These are phyloP conservation scores for Pygoscelis adeliae DNA, from an alignment of 2,113 vertebrate genomes.

Conservation along the genomic window DNA sequence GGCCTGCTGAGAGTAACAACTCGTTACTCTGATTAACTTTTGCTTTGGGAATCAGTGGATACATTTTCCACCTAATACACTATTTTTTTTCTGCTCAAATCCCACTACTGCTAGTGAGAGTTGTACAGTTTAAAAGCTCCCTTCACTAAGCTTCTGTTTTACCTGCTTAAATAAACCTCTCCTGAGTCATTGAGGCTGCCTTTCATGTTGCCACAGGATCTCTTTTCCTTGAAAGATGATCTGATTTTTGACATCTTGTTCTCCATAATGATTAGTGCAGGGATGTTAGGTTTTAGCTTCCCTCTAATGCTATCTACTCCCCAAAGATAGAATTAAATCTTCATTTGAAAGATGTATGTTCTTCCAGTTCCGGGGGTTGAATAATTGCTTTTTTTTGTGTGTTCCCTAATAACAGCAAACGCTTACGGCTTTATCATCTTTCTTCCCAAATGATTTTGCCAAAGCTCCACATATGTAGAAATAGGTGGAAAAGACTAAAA, in stretches of 20 bases:
- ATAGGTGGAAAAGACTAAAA: neutral
- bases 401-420: neutral
- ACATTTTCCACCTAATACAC: neutral
- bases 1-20: neutral
- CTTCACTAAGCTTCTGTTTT: neutral
- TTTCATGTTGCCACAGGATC: neutral
- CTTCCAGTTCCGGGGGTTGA: neutral
- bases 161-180: neutral
- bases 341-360: neutral
- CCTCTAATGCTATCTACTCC: neutral
- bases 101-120: neutral
- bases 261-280: neutral
- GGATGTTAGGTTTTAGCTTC: neutral
- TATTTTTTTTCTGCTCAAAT: neutral
- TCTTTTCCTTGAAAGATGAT: neutral
- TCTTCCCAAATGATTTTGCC: neutral
- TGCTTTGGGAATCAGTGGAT: neutral
- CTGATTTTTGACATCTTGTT: neutral
- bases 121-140: neutral
- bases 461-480: neutral
- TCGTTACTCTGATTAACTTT: neutral
- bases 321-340: constrained; percentile 14
- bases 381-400: neutral
- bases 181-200: neutral
- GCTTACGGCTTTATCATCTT: neutral